Evolutionary conservation across 2,113 vertebrate genomes (phyloP).

Genomic region (Beaufortia kweichowensis): DNA sequence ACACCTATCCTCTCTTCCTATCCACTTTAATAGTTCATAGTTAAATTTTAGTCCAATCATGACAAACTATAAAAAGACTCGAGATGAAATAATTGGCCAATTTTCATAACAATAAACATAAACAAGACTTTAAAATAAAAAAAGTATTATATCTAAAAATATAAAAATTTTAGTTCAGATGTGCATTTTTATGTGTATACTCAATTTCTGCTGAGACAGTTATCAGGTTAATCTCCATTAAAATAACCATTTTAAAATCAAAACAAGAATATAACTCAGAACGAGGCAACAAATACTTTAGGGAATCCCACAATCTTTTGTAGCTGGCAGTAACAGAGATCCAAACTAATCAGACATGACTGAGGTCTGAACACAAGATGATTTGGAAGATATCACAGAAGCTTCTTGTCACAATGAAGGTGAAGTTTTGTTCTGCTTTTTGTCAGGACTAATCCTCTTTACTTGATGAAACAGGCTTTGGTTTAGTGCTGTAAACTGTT

Average conservation of each 20-base stretch:
- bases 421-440: conserved; percentile 4
- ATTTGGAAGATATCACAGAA: neutral
- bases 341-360: conserved; percentile 6
- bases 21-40: too few species aligned
- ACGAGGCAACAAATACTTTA: neutral
- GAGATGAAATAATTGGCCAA: too few species aligned
- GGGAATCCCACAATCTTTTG: neutral
- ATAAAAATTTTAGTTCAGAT: too few species aligned
- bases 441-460: conserved; percentile 35
- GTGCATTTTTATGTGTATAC: too few species aligned
- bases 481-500: conserved; percentile 1
- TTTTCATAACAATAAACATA: too few species aligned
- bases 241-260: neutral
- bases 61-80: too few species aligned
- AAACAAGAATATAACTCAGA: neutral
- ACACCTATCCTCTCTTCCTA: too few species aligned
- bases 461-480: neutral
- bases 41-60: too few species aligned
- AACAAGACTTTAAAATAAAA: too few species aligned
- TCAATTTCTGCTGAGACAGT: too few species aligned
- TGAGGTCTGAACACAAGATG: neutral
- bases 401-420: neutral
- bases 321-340: neutral
- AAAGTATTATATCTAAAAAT: too few species aligned
- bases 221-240: conserved; percentile 32